phyloP scores from a whole-genome alignment of 2,888 invertebrate genomes.

The Homarus gammarus region DNA sequence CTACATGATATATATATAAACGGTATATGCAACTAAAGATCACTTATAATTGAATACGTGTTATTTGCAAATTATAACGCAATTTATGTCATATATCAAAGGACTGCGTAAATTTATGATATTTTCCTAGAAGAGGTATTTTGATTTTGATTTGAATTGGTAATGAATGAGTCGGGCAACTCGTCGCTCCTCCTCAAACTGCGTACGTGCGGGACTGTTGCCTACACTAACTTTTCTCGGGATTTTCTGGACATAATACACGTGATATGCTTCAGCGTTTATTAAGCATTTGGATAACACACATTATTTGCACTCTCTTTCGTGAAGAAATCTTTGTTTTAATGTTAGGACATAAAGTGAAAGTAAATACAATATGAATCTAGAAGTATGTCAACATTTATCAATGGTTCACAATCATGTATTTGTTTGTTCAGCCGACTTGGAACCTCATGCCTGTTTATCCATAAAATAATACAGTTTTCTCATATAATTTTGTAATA shows the following conservation, averaged over 20 bases:
- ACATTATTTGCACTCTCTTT: background rate
- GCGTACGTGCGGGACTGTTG: constrained; percentile 46
- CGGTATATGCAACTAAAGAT: too few species aligned
- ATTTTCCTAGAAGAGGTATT: background rate
- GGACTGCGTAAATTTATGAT: background rate
- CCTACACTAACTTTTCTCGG: background rate
- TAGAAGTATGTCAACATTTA: constrained; percentile 51
- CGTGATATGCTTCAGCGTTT: background rate
- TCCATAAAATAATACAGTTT: background rate
- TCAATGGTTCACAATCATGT: constrained; percentile 59
- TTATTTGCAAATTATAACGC: too few species aligned
- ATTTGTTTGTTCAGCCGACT: constrained; percentile 45
- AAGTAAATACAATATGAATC: constrained; percentile 35
- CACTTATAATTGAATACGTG: too few species aligned
- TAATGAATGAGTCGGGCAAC: constrained; percentile 34
- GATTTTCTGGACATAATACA: background rate
- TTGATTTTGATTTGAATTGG: background rate
- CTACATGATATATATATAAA: too few species aligned
- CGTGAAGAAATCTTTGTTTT: background rate
- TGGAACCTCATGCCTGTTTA: background rate
- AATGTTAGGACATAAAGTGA: background rate
- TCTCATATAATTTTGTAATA: background rate
- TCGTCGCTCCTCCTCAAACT: constrained; percentile 39
- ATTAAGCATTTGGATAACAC: background rate
- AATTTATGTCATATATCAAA: too few species aligned